Evolutionary conservation across 2,797 vertebrate species (phyloP), one percentile per base, ranked within the genome.

Genomic region (Salmo trutta): DNA sequence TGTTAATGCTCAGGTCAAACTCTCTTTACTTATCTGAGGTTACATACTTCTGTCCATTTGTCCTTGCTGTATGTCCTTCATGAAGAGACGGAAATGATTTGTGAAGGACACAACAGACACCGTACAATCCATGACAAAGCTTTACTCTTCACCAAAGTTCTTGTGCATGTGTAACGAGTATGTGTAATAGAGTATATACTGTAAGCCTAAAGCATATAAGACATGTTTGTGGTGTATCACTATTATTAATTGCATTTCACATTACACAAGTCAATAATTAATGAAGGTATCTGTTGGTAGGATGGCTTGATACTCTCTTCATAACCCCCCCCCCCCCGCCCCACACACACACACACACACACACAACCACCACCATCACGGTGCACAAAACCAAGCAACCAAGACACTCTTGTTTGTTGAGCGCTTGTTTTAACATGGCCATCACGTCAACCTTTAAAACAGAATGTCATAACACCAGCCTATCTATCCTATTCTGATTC

Each of bases 341-440:
- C 33, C 36, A 36, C 36, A 36, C 36, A 36, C 36, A 36, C 6
- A 2, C 36, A 36, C 36, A 36, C 36, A 8, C 36, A 6, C 33
- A 36, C 33, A 36, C 79, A 83, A 84, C 75, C 84, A 54, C 74
- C 77, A 51, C 77, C 41, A 81, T 85, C 76, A 82, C 53, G 2
- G 0, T 76, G 62, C 59, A 27, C 64, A 3, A 56, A 68, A 76
- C 54, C 74, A 87, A 67, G 31, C 51, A 47, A 10, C 82, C 78
- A 79, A 81, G 73, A 77, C 78, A 77, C 81, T 81, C 81, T 81
- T 88, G 86, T 89, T 91, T 90, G 86, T 89, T 90, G 83, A 91
- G 74, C 83, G 56, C 79, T 87, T 77, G 83, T 80, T 93, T 92
- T 89, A 89, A 86, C 88, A 87, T 81, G 79, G 77, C 78, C 85